Evolutionary conservation across 1,140 invertebrate species (phyloP).

Genomic region (Drosophila ohnishii): DNA sequence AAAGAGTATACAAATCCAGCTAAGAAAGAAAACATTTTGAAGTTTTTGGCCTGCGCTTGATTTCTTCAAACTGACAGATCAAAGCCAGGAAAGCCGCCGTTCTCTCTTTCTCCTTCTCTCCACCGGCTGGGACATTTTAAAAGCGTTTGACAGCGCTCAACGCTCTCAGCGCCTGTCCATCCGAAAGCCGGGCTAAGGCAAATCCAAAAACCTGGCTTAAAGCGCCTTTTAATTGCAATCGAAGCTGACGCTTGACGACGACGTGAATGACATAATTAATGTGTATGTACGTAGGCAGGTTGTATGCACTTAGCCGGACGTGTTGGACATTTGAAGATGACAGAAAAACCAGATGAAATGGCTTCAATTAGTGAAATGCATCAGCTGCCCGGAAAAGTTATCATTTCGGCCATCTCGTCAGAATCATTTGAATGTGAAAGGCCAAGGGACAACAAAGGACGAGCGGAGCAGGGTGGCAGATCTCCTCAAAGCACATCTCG

Average conservation of each 20-base stretch:
- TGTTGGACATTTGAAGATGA: slow-evolving; percentile 79
- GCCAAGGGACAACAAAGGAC: slow-evolving; percentile 50
- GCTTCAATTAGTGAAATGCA: slow-evolving; percentile 74
- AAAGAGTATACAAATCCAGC: slow-evolving; percentile 7
- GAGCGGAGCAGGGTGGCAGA: slow-evolving; percentile 6
- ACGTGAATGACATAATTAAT: slow-evolving; percentile 83
- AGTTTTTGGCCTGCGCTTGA: slow-evolving; percentile 79
- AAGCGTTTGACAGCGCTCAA: slow-evolving; percentile 81
- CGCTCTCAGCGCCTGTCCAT: slow-evolving; percentile 48
- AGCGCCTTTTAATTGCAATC: slow-evolving; percentile 81
- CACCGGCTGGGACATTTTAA: slow-evolving; percentile 70
- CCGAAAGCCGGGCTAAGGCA: slow-evolving; percentile 30
- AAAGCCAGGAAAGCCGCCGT: slow-evolving; percentile 69
- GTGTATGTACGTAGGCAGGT: slow-evolving; percentile 59
- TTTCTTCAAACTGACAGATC: slow-evolving; percentile 82
- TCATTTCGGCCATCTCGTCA: slow-evolving; percentile 25
- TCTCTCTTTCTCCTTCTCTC: slow-evolving; percentile 27
- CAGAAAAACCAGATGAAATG: slow-evolving; percentile 51
- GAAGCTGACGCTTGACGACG: slow-evolving; percentile 53
- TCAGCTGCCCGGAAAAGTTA: slow-evolving; percentile 31
- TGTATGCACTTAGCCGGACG: slow-evolving; percentile 71
- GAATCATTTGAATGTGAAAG: slow-evolving; percentile 47
- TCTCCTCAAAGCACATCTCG: slow-evolving; percentile 46
- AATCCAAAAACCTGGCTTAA: slow-evolving; percentile 39
- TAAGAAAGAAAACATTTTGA: slow-evolving; percentile 63